Percentiles rank a stretch among this genome's conserved stretches.
Conservation (phyloP, 2,113 vertebrate species). For the Budorcas taxicolor region DNA sequence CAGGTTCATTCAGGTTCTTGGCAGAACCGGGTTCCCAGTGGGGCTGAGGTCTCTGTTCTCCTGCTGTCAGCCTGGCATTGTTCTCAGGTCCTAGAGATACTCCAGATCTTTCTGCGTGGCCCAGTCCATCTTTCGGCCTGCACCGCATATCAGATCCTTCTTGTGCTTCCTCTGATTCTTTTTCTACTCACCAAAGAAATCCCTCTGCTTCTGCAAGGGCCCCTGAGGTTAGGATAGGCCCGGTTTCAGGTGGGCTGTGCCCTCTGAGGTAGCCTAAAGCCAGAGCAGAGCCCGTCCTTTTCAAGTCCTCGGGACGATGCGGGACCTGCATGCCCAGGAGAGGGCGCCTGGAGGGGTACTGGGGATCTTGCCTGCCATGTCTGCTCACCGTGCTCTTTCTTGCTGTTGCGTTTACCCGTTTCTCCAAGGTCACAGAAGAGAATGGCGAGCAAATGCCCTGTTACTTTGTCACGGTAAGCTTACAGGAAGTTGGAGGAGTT, state of each 20-base stretch:
- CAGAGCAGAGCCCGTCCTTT: background rate
- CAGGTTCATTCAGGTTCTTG: background rate
- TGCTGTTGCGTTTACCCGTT: background rate
- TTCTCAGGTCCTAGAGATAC: background rate
- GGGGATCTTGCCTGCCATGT: background rate
- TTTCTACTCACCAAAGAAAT: background rate
- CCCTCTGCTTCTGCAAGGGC: background rate
- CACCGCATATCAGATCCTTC: background rate
- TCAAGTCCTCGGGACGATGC: background rate
- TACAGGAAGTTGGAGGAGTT: slow-evolving; percentile 87
- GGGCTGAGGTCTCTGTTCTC: background rate
- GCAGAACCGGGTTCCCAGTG: background rate
- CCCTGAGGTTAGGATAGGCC: background rate
- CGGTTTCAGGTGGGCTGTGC: background rate
- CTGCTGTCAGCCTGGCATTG: background rate
- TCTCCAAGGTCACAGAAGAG: slow-evolving; percentile 90
- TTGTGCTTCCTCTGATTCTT: background rate
- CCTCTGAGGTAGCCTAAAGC: background rate
- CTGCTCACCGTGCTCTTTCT: background rate
- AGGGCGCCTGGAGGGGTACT: background rate
- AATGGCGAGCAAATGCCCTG: slow-evolving; percentile 93
- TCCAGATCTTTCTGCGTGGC: fast-evolving
- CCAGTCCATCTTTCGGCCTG: background rate
- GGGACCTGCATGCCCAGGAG: fast-evolving
- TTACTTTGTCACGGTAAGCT: slow-evolving; percentile 91